Percentiles rank a stretch among this genome's conserved stretches.
Evolutionary conservation across 2,113 vertebrate species (phyloP).

Genomic region (Chauna torquata): DNA sequence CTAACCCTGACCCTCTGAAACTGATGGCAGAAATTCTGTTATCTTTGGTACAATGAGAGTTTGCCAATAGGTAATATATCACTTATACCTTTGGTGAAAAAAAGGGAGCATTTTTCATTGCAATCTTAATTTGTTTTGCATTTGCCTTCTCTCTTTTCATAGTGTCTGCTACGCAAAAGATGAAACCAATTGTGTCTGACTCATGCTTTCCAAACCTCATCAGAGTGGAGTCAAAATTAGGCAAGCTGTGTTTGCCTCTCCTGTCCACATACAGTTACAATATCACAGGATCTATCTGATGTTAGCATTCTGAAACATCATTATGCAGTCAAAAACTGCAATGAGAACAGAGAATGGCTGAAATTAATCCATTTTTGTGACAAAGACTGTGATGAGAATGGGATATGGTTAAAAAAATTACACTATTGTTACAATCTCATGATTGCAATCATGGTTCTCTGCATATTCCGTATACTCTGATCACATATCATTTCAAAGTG

Average conservation of each 20-base stretch:
- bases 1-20: not conserved
- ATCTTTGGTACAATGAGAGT: not conserved
- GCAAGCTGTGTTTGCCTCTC: not conserved
- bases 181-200: not conserved
- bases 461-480: not conserved
- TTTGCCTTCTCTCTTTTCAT: not conserved
- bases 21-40: not conserved
- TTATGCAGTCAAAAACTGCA: slow-evolving; percentile 16
- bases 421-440: not conserved
- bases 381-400: slow-evolving; percentile 23
- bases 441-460: not conserved
- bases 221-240: not conserved
- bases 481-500: not conserved
- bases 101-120: not conserved
- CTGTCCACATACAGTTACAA: not conserved
- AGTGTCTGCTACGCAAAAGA: not conserved
- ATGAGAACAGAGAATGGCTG: slow-evolving; percentile 2
- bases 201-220: not conserved
- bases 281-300: not conserved
- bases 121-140: not conserved
- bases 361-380: slow-evolving; percentile 36
- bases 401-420: slow-evolving; percentile 34
- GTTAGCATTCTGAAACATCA: not conserved
- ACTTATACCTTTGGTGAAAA: not conserved
- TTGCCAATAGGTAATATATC: not conserved